Evolutionary conservation across 53 echinoderm and acorn worm genomes (phyloP).

Genomic region (Hippasteria phrygiana): DNA sequence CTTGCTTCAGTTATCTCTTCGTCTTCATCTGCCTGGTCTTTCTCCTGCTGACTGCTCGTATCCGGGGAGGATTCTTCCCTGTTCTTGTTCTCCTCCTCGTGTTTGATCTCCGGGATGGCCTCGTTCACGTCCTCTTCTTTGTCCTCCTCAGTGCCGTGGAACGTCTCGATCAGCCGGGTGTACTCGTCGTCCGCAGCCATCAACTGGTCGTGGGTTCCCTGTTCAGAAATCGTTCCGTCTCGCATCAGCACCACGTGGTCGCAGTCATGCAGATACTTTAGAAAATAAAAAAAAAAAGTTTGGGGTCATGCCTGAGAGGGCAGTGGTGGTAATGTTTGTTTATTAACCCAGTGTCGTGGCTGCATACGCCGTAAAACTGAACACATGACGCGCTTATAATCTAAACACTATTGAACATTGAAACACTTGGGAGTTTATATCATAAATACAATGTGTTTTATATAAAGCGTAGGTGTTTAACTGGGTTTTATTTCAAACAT

Average conservation of each 20-base stretch:
- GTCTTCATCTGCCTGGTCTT: constrained; percentile 27
- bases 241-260: constrained; percentile 87
- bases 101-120: constrained; percentile 37
- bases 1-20: not conserved
- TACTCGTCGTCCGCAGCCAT: constrained; percentile 73
- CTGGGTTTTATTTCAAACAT: too few relatives aligned
- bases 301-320: not conserved
- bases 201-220: constrained; percentile 80
- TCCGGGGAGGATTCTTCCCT: not conserved
- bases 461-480: too few relatives aligned
- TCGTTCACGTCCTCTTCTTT: constrained; percentile 66
- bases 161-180: constrained; percentile 79
- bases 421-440: too few relatives aligned
- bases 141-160: constrained; percentile 65
- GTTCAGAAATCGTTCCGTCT: constrained; percentile 80
- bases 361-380: too few relatives aligned
- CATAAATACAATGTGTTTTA: too few relatives aligned
- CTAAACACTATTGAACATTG: too few relatives aligned
- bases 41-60: not conserved
- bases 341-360: too few relatives aligned
- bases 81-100: not conserved
- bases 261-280: constrained; percentile 93
- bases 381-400: too few relatives aligned
- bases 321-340: too few relatives aligned
- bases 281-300: not conserved